A percentile compares a stretch with the other conserved stretches of the same genome.
Evolutionary conservation across 1,140 invertebrate genomes (phyloP).

Genomic region (Hycleus phaleratus): DNA sequence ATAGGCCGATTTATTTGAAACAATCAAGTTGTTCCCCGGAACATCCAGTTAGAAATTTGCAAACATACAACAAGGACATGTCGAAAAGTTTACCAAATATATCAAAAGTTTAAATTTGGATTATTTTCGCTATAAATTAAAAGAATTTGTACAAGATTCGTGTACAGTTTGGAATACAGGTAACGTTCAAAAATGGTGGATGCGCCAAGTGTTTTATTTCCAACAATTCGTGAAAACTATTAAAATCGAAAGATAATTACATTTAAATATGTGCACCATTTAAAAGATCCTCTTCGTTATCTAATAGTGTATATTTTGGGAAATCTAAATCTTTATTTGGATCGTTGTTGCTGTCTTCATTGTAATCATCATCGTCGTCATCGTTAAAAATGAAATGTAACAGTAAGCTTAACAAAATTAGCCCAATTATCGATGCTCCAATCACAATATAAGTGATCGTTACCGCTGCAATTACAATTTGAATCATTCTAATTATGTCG

Average conservation of each 20-base stretch:
- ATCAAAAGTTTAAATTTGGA: no score
- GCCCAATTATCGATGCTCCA: background rate
- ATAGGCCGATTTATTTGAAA: no score
- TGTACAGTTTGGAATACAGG: no score
- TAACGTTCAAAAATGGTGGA: no score
- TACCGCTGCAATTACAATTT: slow-evolving; percentile 4
- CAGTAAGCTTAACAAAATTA: slow-evolving; percentile 1
- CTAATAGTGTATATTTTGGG: slow-evolving; percentile 10
- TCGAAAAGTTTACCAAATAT: no score
- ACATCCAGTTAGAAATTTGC: no score
- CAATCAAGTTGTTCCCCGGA: no score
- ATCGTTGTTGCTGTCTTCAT: background rate
- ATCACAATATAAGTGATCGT: slow-evolving; percentile 7
- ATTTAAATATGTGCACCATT: slow-evolving; percentile 5
- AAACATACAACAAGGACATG: no score
- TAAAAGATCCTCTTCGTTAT: background rate
- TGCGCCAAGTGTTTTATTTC: no score
- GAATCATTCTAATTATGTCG: background rate
- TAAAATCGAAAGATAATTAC: background rate
- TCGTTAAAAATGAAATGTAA: slow-evolving; percentile 1
- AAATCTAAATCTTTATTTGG: slow-evolving; percentile 5
- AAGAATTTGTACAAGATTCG: no score
- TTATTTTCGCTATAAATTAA: no score
- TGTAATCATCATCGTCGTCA: slow-evolving; percentile 3
- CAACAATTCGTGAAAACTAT: no score